These are phyloP conservation scores for Cariama cristata DNA, from an alignment of 2,113 vertebrate genomes.

Conservation along the genomic window DNA sequence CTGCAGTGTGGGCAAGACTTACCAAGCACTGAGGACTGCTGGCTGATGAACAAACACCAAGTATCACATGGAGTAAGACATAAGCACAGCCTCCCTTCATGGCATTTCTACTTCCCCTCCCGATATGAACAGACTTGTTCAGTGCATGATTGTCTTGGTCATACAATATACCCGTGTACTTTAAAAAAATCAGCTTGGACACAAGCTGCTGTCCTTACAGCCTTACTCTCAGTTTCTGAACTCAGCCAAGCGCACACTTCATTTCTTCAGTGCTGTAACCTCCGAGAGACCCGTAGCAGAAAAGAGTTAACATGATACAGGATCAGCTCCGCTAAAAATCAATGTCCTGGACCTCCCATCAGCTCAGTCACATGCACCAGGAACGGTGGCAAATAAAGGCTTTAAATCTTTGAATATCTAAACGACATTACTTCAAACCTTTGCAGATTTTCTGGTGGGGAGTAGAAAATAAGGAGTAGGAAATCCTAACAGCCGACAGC, in stretches of 20 bases:
- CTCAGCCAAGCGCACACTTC: background rate
- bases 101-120: background rate
- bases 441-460: background rate
- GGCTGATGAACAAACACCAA: accelerated
- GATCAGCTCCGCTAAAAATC: background rate
- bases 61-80: accelerated
- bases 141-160: background rate
- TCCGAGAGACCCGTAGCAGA: background rate
- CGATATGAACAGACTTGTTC: background rate
- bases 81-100: accelerated
- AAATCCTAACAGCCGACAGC: background rate
- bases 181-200: background rate
- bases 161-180: accelerated
- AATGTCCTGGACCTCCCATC: accelerated
- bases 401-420: background rate
- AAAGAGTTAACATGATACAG: background rate
- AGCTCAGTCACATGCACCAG: background rate
- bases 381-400: background rate
- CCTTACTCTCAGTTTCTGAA: background rate
- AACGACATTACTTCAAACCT: background rate
- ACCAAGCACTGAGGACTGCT: background rate
- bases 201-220: background rate
- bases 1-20: background rate
- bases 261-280: background rate
- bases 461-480: background rate